A percentile compares a stretch with the other conserved stretches of the same genome.
phyloP scores from a whole-genome alignment of 2,113 vertebrate species.

The Eretmochelys imbricata region DNA sequence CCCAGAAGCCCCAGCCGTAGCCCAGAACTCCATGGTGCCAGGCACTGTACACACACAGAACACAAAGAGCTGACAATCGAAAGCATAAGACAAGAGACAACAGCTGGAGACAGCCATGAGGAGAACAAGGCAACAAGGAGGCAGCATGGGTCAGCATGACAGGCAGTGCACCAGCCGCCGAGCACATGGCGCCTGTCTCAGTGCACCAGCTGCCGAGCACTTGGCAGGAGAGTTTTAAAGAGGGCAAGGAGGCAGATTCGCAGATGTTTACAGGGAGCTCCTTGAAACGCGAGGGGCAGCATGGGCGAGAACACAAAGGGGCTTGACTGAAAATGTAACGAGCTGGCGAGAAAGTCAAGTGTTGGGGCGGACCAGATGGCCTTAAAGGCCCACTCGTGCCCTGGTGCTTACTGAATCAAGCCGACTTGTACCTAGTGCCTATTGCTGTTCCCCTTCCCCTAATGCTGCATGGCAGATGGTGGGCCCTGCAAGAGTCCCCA shows the following conservation, averaged over 20 bases:
- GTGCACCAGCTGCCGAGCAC: neutral
- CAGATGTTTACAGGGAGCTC: neutral
- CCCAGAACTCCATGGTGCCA: fast-evolving
- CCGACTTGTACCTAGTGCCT: neutral
- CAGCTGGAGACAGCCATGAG: neutral
- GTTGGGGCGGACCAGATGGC: neutral
- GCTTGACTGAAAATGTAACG: neutral
- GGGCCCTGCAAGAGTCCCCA: neutral
- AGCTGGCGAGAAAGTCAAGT: neutral
- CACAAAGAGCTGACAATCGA: neutral
- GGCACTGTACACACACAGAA: neutral
- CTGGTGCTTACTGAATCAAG: neutral
- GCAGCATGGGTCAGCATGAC: neutral
- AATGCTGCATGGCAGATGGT: neutral
- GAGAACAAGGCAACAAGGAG: neutral
- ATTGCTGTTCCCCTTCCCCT: neutral
- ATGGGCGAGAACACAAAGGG: neutral
- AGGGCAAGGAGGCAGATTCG: neutral
- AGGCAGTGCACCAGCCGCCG: too few relatives aligned
- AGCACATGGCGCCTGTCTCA: neutral
- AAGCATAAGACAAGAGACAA: neutral
- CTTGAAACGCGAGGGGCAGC: neutral
- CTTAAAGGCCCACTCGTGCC: neutral
- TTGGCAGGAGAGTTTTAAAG: neutral
- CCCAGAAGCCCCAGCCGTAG: fast-evolving